A percentile compares a stretch with the other conserved stretches of the same genome.
Conservation (phyloP, 2,888 invertebrate species). For the Agrochola litura region DNA sequence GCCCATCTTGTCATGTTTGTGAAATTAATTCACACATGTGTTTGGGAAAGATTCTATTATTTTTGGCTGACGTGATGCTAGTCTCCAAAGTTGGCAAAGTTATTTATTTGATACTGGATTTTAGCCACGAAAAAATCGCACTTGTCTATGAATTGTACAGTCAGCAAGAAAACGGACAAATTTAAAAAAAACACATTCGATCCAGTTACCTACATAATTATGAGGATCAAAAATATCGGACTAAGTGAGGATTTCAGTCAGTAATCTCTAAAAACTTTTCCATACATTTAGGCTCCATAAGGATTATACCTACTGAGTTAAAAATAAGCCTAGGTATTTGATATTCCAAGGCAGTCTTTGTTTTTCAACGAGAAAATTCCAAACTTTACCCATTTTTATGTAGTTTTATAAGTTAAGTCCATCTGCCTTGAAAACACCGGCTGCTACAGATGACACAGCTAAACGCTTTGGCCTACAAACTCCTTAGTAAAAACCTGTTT, state of each 20-base stretch:
- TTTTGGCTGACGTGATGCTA: not conserved
- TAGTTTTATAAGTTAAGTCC: not conserved
- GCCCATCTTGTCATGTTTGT: not conserved
- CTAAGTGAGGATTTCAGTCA: not conserved
- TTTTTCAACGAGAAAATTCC: not conserved
- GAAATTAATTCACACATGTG: not conserved
- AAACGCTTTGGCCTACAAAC: conserved; percentile 14
- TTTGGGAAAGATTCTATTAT: not conserved
- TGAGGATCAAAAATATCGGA: not conserved
- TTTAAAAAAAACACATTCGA: too few species aligned
- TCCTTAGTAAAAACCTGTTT: not conserved
- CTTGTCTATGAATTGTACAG: too few species aligned
- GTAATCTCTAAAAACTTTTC: not conserved
- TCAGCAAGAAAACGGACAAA: too few species aligned
- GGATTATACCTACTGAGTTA: not conserved
- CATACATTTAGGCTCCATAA: not conserved
- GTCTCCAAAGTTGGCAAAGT: not conserved
- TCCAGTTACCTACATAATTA: not conserved
- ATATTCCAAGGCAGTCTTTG: not conserved
- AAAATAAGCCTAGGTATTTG: not conserved
- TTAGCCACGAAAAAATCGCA: not conserved
- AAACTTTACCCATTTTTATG: not conserved
- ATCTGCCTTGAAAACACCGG: not conserved
- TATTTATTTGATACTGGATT: not conserved
- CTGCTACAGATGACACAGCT: conserved; percentile 6